Evolutionary conservation across 2,888 invertebrate species (phyloP).

Genomic region (Myathropa florea): DNA sequence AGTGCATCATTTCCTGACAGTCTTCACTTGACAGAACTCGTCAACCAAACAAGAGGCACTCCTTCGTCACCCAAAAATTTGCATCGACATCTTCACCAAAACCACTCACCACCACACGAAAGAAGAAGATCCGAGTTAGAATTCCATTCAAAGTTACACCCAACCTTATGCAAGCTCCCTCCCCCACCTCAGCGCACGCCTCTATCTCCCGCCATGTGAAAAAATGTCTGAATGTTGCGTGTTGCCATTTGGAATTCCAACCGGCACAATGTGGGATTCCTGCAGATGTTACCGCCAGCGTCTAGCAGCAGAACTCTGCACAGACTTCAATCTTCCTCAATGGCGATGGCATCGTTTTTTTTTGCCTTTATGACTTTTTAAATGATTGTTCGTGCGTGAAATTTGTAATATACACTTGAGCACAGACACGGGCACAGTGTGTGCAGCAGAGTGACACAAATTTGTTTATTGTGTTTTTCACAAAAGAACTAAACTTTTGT

Average conservation of each 20-base stretch:
- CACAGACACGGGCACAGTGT: constrained; percentile 21
- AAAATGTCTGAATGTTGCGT: background rate
- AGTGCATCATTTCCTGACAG: background rate
- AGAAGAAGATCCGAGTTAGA: background rate
- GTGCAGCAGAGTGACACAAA: constrained; percentile 41
- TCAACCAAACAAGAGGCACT: too few species aligned
- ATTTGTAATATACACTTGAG: constrained; percentile 37
- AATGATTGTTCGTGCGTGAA: constrained; percentile 67
- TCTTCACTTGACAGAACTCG: background rate
- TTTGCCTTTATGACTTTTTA: constrained; percentile 57
- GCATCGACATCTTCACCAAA: background rate
- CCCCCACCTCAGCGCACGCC: background rate
- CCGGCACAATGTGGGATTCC: background rate
- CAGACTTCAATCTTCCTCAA: background rate
- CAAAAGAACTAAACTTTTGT: background rate
- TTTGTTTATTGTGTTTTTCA: background rate
- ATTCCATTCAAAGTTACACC: background rate
- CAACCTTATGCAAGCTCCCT: background rate
- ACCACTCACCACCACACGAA: background rate
- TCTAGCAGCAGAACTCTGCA: background rate
- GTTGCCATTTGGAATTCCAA: background rate
- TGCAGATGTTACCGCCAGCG: background rate
- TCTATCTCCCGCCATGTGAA: too few species aligned
- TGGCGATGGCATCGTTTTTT: constrained; percentile 40
- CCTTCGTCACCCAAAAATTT: background rate